Evolutionary conservation across 2,113 vertebrate species (phyloP).

Genomic region (Gobius niger): DNA sequence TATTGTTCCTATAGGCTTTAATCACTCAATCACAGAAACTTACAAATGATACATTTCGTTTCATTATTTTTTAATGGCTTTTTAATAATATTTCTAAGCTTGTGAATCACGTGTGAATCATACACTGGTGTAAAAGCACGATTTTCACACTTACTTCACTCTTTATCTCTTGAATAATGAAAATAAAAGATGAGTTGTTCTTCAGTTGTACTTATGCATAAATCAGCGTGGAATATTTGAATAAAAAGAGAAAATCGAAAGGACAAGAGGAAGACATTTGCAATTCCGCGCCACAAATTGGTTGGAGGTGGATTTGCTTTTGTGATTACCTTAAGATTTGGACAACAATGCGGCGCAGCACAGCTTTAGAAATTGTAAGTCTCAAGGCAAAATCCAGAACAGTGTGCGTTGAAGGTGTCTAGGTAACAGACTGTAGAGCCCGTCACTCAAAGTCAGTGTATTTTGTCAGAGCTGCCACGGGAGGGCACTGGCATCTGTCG

Average conservation of each 20-base stretch:
- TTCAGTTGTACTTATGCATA: background rate
- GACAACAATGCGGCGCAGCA: too few relatives aligned
- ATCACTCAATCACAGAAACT: too few relatives aligned
- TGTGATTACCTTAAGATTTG: too few relatives aligned
- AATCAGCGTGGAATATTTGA: background rate
- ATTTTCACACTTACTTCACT: background rate
- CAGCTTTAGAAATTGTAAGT: too few relatives aligned
- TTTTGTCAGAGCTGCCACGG: slow-evolving; percentile 52
- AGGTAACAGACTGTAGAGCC: background rate
- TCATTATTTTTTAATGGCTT: too few relatives aligned
- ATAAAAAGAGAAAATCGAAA: background rate
- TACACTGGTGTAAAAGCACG: background rate
- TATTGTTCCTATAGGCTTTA: too few relatives aligned
- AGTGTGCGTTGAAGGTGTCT: too few relatives aligned
- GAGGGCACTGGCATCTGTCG: slow-evolving; percentile 59
- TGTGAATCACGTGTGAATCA: background rate
- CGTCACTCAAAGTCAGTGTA: slow-evolving; percentile 26
- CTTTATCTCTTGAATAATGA: background rate
- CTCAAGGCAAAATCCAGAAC: too few relatives aligned
- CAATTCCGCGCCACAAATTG: background rate
- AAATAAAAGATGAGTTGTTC: background rate
- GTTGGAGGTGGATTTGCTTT: too few relatives aligned
- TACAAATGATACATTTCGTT: too few relatives aligned
- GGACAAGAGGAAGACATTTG: background rate
- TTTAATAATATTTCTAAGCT: too few relatives aligned